Evolutionary conservation across 2,113 vertebrate genomes (phyloP).

Genomic region (Carettochelys insculpta): DNA sequence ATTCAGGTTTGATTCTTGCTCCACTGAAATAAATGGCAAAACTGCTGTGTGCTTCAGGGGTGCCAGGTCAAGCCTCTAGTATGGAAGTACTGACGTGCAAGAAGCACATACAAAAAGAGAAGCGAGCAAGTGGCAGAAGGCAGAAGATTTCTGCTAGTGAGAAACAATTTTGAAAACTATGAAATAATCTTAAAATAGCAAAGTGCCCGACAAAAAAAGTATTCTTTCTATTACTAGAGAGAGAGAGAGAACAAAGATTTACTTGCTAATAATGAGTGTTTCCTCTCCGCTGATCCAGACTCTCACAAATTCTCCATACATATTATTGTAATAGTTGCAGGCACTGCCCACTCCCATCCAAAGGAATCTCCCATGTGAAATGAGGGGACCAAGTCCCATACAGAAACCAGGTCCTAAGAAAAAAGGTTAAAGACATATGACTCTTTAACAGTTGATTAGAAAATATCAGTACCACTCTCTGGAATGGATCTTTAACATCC

Average conservation of each 20-base stretch:
- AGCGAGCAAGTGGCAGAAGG: not conserved
- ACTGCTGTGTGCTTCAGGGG: not conserved
- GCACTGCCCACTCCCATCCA: conserved; percentile 93
- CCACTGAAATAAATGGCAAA: not conserved
- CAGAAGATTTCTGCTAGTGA: not conserved
- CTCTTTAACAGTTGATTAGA: not conserved
- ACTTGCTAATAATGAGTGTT: conserved; percentile 94
- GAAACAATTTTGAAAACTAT: not conserved
- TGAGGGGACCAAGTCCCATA: conserved; percentile 88
- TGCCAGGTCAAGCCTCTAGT: not conserved
- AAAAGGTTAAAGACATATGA: not conserved
- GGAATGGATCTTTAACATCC: not conserved
- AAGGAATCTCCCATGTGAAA: conserved; percentile 88
- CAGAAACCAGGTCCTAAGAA: conserved; percentile 87
- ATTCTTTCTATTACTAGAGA: not conserved
- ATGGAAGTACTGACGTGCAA: not conserved
- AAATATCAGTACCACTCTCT: not conserved
- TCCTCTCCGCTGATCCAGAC: conserved; percentile 96
- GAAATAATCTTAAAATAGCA: not conserved
- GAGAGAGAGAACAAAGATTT: conserved; percentile 61
- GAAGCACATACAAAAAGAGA: not conserved
- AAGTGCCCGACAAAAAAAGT: not conserved
- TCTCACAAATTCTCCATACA: conserved; percentile 89
- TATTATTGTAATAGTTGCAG: conserved; percentile 93
- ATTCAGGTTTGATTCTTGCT: not conserved